These are phyloP conservation scores for Thunnus thynnus DNA, from an alignment of 2,113 vertebrate genomes.

Conservation along the genomic window DNA sequence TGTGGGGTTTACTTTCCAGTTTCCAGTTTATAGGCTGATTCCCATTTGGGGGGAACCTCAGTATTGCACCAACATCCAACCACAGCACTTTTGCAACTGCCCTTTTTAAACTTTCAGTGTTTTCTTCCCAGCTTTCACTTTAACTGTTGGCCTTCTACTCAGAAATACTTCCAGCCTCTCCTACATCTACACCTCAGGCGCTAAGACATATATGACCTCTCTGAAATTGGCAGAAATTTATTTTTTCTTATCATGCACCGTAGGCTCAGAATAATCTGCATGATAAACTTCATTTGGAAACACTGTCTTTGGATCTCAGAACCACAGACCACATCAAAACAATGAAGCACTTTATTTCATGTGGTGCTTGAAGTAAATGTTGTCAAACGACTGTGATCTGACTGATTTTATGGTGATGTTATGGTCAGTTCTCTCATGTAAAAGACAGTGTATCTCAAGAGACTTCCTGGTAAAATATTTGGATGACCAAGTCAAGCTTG, in stretches of 20 bases:
- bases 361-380: neutral
- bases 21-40: neutral
- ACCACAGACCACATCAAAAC: neutral
- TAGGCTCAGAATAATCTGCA: neutral
- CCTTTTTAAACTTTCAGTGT: slow-evolving; percentile 3
- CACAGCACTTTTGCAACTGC: neutral
- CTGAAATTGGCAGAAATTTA: neutral
- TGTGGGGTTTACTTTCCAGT: neutral
- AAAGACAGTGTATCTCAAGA: no score
- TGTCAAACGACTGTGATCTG: neutral
- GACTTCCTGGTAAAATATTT: neutral
- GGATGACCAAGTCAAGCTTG: neutral
- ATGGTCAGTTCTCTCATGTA: no score
- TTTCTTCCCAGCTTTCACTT: neutral
- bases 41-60: no score
- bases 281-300: neutral
- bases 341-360: neutral
- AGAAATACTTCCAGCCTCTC: neutral
- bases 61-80: neutral
- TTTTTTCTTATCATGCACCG: neutral
- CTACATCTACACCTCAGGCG: slow-evolving; percentile 6
- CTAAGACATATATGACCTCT: slow-evolving; percentile 6
- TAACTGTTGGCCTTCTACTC: neutral
- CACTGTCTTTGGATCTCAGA: neutral
- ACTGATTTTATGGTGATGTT: neutral